A percentile compares a stretch with the other conserved stretches of the same genome.
Conservation (phyloP, 2,113 vertebrate species). For the Tiliqua scincoides region DNA sequence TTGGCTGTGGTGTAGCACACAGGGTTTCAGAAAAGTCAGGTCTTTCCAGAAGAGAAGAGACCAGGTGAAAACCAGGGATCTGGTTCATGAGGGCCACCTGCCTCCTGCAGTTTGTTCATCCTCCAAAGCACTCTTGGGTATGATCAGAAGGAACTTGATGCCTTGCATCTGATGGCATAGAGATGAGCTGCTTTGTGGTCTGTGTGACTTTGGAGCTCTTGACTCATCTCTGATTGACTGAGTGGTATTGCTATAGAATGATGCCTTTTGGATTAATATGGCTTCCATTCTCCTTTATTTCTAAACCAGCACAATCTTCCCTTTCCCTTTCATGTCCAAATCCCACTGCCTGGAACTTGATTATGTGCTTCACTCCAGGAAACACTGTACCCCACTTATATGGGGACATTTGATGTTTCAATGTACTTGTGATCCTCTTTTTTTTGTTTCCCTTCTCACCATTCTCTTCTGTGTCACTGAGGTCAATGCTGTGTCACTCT, state of each 20-base stretch:
- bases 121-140: background rate
- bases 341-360: fast-evolving
- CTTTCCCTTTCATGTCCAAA: background rate
- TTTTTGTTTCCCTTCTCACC: background rate
- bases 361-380: background rate
- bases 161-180: background rate
- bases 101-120: constrained; percentile 9
- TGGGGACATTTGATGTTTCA: background rate
- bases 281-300: constrained; percentile 15
- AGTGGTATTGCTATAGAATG: background rate
- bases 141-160: constrained; percentile 9
- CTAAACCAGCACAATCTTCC: constrained; percentile 66
- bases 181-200: background rate
- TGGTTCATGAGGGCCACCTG: background rate
- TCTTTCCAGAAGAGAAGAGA: constrained; percentile 24
- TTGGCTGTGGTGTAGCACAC: background rate
- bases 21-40: background rate
- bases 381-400: background rate
- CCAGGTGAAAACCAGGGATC: constrained; percentile 6
- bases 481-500: background rate
- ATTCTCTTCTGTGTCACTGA: background rate
- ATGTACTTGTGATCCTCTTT: background rate
- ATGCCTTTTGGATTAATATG: background rate
- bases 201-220: background rate
- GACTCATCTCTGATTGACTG: background rate